Conservation (phyloP, 2,888 invertebrate species). For the Agriopis leucophaearia region DNA sequence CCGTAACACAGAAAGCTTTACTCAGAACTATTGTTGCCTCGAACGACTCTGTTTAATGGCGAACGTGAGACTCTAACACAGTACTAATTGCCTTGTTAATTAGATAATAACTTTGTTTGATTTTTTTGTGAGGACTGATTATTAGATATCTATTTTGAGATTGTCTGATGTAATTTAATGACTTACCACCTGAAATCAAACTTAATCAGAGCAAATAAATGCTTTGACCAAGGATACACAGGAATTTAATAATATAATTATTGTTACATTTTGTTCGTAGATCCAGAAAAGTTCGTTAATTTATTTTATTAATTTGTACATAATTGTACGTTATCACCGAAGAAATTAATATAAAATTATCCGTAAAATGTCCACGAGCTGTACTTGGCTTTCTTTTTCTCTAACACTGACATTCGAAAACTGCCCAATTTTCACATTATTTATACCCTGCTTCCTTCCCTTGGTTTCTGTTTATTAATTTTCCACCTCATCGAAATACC, state of each 20-base stretch:
- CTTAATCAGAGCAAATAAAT: no score
- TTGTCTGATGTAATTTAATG: not conserved
- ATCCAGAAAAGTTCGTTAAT: not conserved
- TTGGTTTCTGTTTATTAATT: conserved; percentile 9
- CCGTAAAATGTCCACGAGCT: no score
- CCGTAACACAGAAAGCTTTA: conserved; percentile 9
- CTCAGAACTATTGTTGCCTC: conserved; percentile 1
- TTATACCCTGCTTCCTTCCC: not conserved
- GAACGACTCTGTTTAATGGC: no score
- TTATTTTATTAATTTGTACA: not conserved
- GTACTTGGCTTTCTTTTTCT: no score
- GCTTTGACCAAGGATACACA: no score
- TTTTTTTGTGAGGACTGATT: conserved; percentile 3
- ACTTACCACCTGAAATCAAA: not conserved
- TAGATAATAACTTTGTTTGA: conserved; percentile 34
- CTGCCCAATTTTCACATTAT: not conserved
- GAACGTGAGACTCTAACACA: conserved; percentile 33
- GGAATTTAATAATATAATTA: not conserved
- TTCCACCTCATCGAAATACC: not conserved
- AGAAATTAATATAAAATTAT: no score
- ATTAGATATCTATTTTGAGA: conserved; percentile 1
- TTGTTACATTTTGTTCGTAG: not conserved
- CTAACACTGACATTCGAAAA: not conserved
- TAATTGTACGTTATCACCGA: no score
- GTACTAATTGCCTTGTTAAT: conserved; percentile 39